Conservation (phyloP, 2,888 invertebrate species). For the Diachrysia chrysitis region DNA sequence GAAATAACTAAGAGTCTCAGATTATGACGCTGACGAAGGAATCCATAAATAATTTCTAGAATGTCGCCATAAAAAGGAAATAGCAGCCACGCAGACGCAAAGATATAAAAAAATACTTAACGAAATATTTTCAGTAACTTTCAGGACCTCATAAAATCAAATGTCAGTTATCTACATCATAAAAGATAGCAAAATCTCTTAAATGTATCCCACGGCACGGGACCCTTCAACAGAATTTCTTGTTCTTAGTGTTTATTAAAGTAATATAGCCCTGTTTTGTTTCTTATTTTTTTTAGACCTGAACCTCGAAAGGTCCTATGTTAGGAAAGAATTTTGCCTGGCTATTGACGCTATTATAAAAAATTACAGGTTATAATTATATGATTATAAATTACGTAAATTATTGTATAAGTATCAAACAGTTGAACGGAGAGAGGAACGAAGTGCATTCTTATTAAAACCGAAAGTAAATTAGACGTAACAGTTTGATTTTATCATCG, state of each 20-base stretch:
- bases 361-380: too few relatives aligned
- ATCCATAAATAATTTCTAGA: neutral
- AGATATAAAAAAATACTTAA: slow-evolving; percentile 3
- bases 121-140: neutral
- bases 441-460: too few relatives aligned
- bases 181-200: slow-evolving; percentile 34
- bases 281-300: too few relatives aligned
- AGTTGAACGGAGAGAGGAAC: too few relatives aligned
- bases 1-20: neutral
- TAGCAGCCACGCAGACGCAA: neutral
- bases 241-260: neutral
- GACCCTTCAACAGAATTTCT: slow-evolving; percentile 23
- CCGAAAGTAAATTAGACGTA: too few relatives aligned
- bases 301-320: too few relatives aligned
- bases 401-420: too few relatives aligned
- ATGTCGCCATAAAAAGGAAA: neutral
- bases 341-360: too few relatives aligned
- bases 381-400: too few relatives aligned
- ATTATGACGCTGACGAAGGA: neutral
- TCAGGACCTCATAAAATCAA: slow-evolving; percentile 20
- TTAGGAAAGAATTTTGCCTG: too few relatives aligned
- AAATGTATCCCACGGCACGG: slow-evolving; percentile 24
- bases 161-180: slow-evolving; percentile 25
- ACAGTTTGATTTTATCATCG: too few relatives aligned
- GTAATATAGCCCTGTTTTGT: neutral